Evolutionary conservation across 92 coral and sea anemone species (phyloP), one percentile per base, ranked within the genome.

Genomic region (Heliopora coerulea): DNA sequence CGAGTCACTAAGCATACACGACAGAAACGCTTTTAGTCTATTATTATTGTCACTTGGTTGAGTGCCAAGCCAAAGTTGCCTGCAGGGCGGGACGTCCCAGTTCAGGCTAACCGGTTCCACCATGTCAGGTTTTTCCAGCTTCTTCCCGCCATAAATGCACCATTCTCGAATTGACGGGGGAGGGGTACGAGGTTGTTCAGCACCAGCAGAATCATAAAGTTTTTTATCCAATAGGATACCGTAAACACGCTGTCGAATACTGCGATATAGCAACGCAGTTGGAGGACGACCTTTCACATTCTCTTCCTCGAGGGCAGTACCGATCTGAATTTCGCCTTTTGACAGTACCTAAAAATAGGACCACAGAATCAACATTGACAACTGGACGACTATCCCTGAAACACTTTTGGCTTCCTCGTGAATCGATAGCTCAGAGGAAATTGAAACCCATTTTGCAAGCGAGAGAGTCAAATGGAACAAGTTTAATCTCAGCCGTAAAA

Each of bases 141-240:
- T 81, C 46, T 87, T 74, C 23, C 96, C 95, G 5, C 93, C 90
- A 62, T 93, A 93, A 28, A 93, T 96, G 62, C 98, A 93, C 96
- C 97, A 93, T 27, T 93, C 98, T 49, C 89, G 88, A 59, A 93
- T 82, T n/a, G 83, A 77, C 0, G 96, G 96, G 0, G 89, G 91
- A 0, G 96, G 86, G 31, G 84, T 89, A 25, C 82, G 84, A 19
- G 75, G 63, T 17, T 59, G 60, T 25, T 69, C 76, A 29, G 76
- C 62, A 1, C 76, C 76, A 13, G 76, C 76, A 7, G 76, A 27
- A 29, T 81, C 88, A 41, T 83, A 90, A 1, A 87, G 83, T 29
- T 83, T 86, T 69, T 87, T 79, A 82, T 93, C 96, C 72, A 89
- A 86, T 40, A 93, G 75, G 73, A 93, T 86, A 25, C 98, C 98